Evolutionary conservation across 2,888 invertebrate species (phyloP).

Genomic region (Callyntrura sp.): DNA sequence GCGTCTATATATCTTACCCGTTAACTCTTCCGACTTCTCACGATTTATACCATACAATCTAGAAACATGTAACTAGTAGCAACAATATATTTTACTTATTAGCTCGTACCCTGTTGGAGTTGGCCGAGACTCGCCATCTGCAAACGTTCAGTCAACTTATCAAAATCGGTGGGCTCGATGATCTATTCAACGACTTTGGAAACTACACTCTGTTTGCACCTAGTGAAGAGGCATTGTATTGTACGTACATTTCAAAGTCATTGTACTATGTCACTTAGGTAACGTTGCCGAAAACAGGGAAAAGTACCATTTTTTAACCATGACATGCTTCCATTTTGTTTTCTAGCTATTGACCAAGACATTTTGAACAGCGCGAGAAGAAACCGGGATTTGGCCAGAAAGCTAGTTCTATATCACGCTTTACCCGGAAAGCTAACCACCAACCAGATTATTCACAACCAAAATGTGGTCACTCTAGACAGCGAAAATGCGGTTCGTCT

Average conservation of each 20-base stretch:
- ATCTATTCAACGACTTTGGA: constrained; percentile 85
- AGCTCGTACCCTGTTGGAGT: constrained; percentile 86
- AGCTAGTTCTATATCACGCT: constrained; percentile 86
- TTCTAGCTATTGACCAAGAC: constrained; percentile 84
- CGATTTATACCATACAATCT: neutral
- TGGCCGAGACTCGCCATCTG: constrained; percentile 85
- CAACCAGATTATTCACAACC: constrained; percentile 85
- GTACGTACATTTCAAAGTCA: constrained; percentile 83
- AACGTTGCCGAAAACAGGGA: too few relatives aligned
- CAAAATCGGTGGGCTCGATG: constrained; percentile 85
- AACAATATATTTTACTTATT: constrained; percentile 31
- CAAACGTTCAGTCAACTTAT: constrained; percentile 86
- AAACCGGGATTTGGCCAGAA: constrained; percentile 85
- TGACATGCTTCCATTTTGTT: constrained; percentile 42
- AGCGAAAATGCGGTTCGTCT: constrained; percentile 85
- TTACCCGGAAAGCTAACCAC: constrained; percentile 85
- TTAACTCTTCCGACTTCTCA: too few relatives aligned
- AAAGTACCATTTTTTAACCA: too few relatives aligned
- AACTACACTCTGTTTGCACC: constrained; percentile 86
- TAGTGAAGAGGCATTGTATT: constrained; percentile 86
- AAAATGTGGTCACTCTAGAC: constrained; percentile 85
- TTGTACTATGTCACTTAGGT: too few relatives aligned
- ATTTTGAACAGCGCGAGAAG: constrained; percentile 84
- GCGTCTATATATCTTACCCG: neutral
- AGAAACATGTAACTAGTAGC: neutral